Base-by-base conservation (phyloP, 2,888 invertebrate genomes). In the Cerceris ruficornis region DNA sequence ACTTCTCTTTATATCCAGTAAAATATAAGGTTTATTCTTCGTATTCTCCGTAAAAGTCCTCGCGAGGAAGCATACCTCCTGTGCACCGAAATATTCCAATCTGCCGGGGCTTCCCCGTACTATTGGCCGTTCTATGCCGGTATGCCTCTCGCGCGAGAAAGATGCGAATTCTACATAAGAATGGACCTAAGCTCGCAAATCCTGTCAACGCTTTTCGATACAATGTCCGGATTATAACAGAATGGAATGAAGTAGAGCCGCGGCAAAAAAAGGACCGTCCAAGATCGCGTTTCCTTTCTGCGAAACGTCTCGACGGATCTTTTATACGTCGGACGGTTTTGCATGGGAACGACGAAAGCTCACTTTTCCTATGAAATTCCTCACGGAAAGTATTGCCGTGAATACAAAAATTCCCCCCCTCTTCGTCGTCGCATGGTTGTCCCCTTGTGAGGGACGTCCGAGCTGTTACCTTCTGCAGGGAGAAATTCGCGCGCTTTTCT, bases 291-390 rank as follows among this genome's bases (percentile, higher is more conserved):
- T 55, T 49, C 69, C 50, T 67, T 43, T 50, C 66, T 14, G 14
- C 50, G 55, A 64, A 70, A 75, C 49, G 70, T 69, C 61, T 55
- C 60, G 15, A 60, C 65, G 52, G 61, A 77, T 69, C 77, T 60
- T 66, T 57, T 54, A 66, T 66, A 49, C 28, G 11, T n/a, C 57
- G 50, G 13, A 46, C 39, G 49, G 28, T 66, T 77, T 77, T 77
- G 61, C 75, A 75, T 70, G 46, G 58, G 43, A 75, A 69, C 75
- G 75, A 58, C 49, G 58, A 54, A 54, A 58, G 46, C 57, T 62
- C 46, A 43, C 71, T 7, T 11, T n/a, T 14, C 52, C 57, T 46
- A 57, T 66, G 66, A 66, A 73, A 66, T 74, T 69, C 58, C 66
- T 50, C 59, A 67, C 55, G 8, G 62, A 64, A 49, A 39, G 62